phyloP scores from a whole-genome alignment of 2,113 vertebrate genomes.

The Otis tarda region DNA sequence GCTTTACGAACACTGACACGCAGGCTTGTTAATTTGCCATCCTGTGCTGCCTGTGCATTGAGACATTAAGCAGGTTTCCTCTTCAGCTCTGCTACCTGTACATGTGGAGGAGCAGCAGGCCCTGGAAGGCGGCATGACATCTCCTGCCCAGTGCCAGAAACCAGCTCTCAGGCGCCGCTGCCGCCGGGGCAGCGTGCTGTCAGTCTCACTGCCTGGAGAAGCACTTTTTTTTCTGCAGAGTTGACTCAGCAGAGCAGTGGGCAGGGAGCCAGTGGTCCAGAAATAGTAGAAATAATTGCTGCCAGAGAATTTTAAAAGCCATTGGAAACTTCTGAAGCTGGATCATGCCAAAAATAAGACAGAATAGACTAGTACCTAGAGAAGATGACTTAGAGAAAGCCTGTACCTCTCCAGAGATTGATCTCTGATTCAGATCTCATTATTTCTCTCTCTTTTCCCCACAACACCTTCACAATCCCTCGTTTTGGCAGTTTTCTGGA shows the following conservation, averaged over 20 bases:
- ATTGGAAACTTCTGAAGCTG: neutral
- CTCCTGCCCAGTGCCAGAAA: neutral
- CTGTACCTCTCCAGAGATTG: neutral
- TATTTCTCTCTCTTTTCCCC: neutral
- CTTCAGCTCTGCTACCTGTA: neutral
- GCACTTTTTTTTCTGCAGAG: neutral
- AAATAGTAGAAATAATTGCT: neutral
- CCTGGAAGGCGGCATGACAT: rapidly evolving
- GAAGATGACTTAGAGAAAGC: neutral
- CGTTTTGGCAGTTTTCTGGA: neutral
- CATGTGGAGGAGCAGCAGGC: neutral
- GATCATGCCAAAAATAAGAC: neutral
- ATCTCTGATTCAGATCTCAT: neutral
- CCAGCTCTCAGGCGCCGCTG: neutral
- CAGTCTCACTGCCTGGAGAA: neutral
- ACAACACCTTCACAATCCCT: neutral
- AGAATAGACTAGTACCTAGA: neutral
- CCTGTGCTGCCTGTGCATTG: neutral
- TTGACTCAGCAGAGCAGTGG: neutral
- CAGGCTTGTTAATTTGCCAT: neutral
- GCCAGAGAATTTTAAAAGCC: neutral
- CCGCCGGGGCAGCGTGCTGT: neutral
- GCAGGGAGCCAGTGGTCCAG: neutral
- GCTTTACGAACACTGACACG: neutral
- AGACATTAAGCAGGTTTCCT: neutral